Percentiles rank a stretch among this genome's conserved stretches.
Evolutionary conservation across 2,113 vertebrate genomes (phyloP).

Genomic region (Dasyornis broadbenti): DNA sequence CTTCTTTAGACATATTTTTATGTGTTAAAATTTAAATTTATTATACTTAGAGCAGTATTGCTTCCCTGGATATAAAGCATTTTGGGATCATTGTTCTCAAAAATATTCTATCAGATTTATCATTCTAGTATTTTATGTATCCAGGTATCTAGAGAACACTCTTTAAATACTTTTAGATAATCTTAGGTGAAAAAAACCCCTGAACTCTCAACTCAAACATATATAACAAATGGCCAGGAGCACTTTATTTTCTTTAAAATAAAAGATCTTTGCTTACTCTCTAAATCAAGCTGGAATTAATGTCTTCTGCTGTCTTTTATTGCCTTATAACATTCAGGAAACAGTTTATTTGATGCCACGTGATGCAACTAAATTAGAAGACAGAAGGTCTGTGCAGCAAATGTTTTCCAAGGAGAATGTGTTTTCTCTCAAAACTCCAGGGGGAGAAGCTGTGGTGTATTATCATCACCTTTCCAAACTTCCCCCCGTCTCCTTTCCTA

Average conservation of each 20-base stretch:
- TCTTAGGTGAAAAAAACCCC: neutral
- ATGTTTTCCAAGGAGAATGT: conserved; percentile 28
- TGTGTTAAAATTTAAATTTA: neutral
- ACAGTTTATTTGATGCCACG: conserved; percentile 56
- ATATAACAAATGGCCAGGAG: neutral
- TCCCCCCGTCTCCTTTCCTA: neutral
- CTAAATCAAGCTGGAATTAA: conserved; percentile 43
- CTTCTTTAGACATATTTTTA: neutral
- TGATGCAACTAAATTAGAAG: conserved; percentile 46
- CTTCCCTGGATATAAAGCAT: neutral
- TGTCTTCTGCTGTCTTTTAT: conserved; percentile 50
- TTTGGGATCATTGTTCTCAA: neutral
- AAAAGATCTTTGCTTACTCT: conserved; percentile 28
- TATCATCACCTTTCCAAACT: conserved; percentile 9
- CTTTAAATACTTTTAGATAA: neutral
- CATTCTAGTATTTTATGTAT: neutral
- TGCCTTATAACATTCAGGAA: conserved; percentile 60
- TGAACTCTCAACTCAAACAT: neutral
- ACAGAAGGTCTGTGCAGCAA: conserved; percentile 47
- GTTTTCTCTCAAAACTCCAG: neutral
- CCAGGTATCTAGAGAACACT: neutral
- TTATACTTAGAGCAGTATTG: neutral
- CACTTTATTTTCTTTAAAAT: conserved; percentile 23
- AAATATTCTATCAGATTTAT: neutral
- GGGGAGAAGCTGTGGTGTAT: neutral